A percentile compares a stretch with the other conserved stretches of the same genome.
These are phyloP conservation scores for Trinectes maculatus DNA, from an alignment of 2,113 vertebrate genomes.

Conservation along the genomic window DNA sequence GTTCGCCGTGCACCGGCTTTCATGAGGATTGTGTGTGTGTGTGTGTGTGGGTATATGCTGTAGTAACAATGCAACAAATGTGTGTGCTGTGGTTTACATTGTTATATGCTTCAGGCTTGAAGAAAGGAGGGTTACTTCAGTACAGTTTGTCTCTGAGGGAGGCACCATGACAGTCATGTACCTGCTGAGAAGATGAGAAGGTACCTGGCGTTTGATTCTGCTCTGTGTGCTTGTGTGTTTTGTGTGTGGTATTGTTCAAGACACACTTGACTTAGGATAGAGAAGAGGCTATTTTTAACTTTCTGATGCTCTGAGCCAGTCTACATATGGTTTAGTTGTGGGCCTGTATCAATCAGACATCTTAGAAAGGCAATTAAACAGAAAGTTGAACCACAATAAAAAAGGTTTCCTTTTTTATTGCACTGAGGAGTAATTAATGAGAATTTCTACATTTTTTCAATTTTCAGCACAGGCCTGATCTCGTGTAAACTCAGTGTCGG, in stretches of 20 bases:
- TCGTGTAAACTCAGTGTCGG: too few species aligned
- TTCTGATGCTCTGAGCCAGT: neutral
- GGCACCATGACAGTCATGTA: slow-evolving; percentile 49
- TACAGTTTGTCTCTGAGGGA: slow-evolving; percentile 49
- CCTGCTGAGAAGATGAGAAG: slow-evolving; percentile 58
- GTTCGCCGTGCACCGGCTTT: slow-evolving; percentile 9
- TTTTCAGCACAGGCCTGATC: too few species aligned
- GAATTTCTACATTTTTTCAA: too few species aligned
- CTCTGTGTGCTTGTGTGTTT: slow-evolving; percentile 14
- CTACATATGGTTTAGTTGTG: neutral
- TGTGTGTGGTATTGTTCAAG: neutral
- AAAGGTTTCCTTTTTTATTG: too few species aligned
- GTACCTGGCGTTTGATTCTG: slow-evolving; percentile 49
- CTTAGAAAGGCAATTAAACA: too few species aligned
- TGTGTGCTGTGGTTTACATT: slow-evolving; percentile 39
- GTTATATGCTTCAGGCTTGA: slow-evolving; percentile 28
- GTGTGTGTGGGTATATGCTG: neutral
- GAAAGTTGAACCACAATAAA: too few species aligned
- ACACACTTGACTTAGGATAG: neutral
- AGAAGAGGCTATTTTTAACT: too few species aligned
- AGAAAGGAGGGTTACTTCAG: slow-evolving; percentile 41
- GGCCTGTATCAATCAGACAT: too few species aligned
- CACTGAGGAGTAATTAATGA: too few species aligned
- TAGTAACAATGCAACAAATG: slow-evolving; percentile 3
- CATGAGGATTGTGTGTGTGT: slow-evolving; percentile 25